Conservation (phyloP, 2,797 vertebrate genomes). For the Eutrigla gurnardus region DNA sequence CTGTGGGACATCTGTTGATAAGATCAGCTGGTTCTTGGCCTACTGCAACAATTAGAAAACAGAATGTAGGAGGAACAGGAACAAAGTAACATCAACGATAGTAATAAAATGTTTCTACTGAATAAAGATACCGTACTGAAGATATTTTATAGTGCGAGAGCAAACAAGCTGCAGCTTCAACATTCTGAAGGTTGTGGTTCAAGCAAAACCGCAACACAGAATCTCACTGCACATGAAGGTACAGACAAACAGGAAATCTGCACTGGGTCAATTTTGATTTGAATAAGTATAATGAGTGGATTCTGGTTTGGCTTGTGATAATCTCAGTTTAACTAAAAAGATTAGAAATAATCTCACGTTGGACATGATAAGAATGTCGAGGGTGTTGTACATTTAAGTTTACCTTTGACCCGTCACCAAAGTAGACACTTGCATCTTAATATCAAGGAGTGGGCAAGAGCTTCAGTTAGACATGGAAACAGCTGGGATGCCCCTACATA, state of each 20-base stretch:
- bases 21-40: no score
- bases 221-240: neutral
- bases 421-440: neutral
- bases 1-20: neutral
- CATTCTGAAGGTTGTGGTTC: slow-evolving; percentile 3
- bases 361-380: neutral
- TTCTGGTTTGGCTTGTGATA: neutral
- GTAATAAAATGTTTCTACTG: neutral
- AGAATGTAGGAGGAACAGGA: neutral
- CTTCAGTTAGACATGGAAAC: slow-evolving; percentile 46
- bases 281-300: neutral
- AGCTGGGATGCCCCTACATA: slow-evolving; percentile 43
- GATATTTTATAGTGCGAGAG: neutral
- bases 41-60: neutral
- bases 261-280: neutral
- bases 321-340: neutral
- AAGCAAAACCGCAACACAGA: slow-evolving; percentile 9
- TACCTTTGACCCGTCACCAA: neutral
- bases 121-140: neutral
- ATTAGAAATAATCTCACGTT: neutral
- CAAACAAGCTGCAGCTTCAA: neutral
- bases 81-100: neutral
- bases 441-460: slow-evolving; percentile 32
- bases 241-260: slow-evolving; percentile 30
- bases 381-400: no score